Conservation (phyloP, 2,113 vertebrate species). For the Chloebia gouldiae region DNA sequence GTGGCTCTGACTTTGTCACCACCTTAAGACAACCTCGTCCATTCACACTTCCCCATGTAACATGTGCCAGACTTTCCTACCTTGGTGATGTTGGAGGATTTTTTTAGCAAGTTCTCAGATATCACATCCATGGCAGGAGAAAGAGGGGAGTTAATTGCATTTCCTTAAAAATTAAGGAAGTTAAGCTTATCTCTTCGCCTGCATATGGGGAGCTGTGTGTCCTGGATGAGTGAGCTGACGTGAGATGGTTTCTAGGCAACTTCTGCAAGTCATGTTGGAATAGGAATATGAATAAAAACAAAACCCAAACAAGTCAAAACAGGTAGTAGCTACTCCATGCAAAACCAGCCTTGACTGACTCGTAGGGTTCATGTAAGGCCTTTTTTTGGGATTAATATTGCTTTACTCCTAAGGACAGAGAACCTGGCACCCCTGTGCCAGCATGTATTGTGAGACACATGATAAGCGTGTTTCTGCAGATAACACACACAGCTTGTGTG, state of each 20-base stretch:
- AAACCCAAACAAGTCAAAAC: conserved; percentile 37
- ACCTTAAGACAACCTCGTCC: background rate
- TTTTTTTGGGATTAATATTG: conserved; percentile 22
- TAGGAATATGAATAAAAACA: background rate
- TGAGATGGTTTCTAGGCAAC: conserved; percentile 63
- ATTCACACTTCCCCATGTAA: background rate
- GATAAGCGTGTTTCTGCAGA: background rate
- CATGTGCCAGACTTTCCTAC: background rate
- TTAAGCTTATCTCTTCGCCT: conserved; percentile 64
- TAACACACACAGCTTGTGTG: background rate
- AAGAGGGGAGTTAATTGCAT: conserved; percentile 31
- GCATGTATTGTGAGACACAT: background rate
- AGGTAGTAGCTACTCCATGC: background rate
- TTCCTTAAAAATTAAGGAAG: conserved; percentile 39
- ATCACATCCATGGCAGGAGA: background rate
- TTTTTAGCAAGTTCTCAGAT: background rate
- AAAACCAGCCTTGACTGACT: conserved; percentile 27
- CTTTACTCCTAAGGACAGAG: background rate
- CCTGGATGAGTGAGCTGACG: conserved; percentile 37
- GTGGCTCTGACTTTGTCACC: background rate
- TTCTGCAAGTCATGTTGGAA: conserved; percentile 39
- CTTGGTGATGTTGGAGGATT: background rate
- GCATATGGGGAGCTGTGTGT: conserved; percentile 33
- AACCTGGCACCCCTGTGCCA: background rate
- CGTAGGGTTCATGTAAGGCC: background rate